Evolutionary conservation across 1,140 invertebrate species (phyloP).

Genomic region (Solenopsis fugax): DNA sequence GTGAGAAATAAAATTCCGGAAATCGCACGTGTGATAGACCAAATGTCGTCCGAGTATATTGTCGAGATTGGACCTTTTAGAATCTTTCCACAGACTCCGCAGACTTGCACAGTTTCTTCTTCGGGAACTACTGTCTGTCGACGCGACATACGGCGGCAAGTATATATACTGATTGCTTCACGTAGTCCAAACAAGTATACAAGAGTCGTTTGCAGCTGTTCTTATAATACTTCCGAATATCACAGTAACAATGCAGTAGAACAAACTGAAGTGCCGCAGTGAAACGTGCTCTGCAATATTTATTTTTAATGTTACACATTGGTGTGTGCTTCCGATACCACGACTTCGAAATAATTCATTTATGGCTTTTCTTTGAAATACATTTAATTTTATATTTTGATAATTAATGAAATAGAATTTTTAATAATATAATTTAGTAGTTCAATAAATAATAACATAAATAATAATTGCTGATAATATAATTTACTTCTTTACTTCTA

Average conservation of each 20-base stretch:
- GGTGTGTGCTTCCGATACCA: background rate
- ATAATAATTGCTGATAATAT: no score
- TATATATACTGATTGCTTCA: conserved; percentile 32
- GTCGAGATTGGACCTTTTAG: conserved; percentile 33
- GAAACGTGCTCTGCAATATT: conserved; percentile 12
- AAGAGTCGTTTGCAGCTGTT: conserved; percentile 42
- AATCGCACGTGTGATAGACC: background rate
- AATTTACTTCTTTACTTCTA: no score
- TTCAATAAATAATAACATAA: background rate
- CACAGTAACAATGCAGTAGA: conserved; percentile 23
- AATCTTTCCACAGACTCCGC: conserved; percentile 6
- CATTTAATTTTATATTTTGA: background rate
- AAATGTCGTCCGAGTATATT: background rate
- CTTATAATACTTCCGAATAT: conserved; percentile 18
- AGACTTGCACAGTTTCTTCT: conserved; percentile 15
- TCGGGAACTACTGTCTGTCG: conserved; percentile 26
- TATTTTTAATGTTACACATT: background rate
- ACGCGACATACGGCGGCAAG: conserved; percentile 8
- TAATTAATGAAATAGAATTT: conserved; percentile 1
- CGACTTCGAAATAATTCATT: background rate
- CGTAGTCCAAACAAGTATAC: conserved; percentile 29
- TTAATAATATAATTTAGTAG: background rate
- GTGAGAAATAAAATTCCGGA: conserved; percentile 27
- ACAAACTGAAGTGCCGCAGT: conserved; percentile 25
- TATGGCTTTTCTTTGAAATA: background rate